Percentiles rank a stretch among this genome's conserved stretches.
Evolutionary conservation across 53 echinoderm and acorn worm species (phyloP).

Genomic region (Actinopyga echinites): DNA sequence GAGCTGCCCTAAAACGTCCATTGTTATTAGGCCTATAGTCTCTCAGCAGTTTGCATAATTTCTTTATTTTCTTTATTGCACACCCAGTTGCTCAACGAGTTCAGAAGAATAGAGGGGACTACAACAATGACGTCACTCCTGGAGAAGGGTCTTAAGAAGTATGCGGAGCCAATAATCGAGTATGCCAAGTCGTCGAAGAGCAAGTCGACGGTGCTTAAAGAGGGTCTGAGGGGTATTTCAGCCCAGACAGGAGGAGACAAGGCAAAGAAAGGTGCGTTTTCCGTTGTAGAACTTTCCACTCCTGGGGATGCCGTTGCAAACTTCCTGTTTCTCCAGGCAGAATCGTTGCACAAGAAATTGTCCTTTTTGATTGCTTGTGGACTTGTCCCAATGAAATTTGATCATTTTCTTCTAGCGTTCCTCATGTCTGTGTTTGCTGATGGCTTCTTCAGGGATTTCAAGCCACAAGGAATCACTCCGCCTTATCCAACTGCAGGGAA

Average conservation of each 20-base stretch:
- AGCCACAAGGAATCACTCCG: too few relatives aligned
- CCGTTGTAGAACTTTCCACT: neutral
- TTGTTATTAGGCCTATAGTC: too few relatives aligned
- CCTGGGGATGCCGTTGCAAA: neutral
- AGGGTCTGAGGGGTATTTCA: neutral
- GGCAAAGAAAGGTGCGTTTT: neutral
- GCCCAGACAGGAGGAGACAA: neutral
- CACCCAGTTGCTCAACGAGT: too few relatives aligned
- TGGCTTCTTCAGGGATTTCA: too few relatives aligned
- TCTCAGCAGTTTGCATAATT: too few relatives aligned
- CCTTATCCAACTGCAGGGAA: too few relatives aligned
- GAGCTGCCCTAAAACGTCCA: too few relatives aligned
- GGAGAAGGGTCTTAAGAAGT: neutral
- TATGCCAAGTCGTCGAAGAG: neutral
- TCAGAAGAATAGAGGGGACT: neutral
- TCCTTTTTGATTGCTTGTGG: too few relatives aligned
- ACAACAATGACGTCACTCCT: neutral
- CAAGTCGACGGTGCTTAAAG: neutral
- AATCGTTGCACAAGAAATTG: neutral
- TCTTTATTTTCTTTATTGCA: too few relatives aligned
- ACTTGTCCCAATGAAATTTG: too few relatives aligned
- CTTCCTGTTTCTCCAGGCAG: neutral
- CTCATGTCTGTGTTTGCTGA: too few relatives aligned
- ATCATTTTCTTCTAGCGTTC: too few relatives aligned
- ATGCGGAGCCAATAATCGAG: neutral